phyloP scores from a whole-genome alignment of 2,888 invertebrate genomes.

The Homarus gammarus region DNA sequence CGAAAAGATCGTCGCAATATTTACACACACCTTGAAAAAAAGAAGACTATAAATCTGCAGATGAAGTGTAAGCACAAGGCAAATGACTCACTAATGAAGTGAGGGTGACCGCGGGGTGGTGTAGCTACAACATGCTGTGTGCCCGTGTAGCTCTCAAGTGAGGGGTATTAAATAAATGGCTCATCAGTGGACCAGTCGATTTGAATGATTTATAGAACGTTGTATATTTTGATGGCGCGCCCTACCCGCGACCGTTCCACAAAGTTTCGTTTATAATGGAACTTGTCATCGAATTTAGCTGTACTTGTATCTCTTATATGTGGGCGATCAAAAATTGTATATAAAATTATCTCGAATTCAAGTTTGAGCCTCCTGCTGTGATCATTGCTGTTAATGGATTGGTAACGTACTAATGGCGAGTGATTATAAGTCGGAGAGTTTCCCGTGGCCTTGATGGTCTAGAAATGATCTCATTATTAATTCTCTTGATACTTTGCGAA shows the following conservation, averaged over 20 bases:
- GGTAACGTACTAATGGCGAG: too few relatives aligned
- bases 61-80: slow-evolving; percentile 21
- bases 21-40: neutral
- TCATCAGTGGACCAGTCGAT: slow-evolving; percentile 55
- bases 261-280: slow-evolving; percentile 29
- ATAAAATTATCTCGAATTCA: too few relatives aligned
- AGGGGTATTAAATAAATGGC: slow-evolving; percentile 48
- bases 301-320: too few relatives aligned
- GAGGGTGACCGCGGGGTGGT: neutral
- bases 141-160: slow-evolving; percentile 31
- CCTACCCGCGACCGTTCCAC: slow-evolving; percentile 27
- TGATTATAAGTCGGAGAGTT: too few relatives aligned
- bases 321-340: too few relatives aligned
- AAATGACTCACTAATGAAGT: slow-evolving; percentile 13
- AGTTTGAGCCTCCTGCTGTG: too few relatives aligned
- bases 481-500: too few relatives aligned
- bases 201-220: slow-evolving; percentile 61
- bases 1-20: neutral
- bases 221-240: slow-evolving; percentile 43
- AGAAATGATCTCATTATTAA: too few relatives aligned
- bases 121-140: neutral
- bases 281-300: neutral
- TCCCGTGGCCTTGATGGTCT: too few relatives aligned
- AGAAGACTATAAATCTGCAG: neutral
- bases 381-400: too few relatives aligned